phyloP scores from a whole-genome alignment of 2,888 invertebrate species.

The Aleiodes testaceus region DNA sequence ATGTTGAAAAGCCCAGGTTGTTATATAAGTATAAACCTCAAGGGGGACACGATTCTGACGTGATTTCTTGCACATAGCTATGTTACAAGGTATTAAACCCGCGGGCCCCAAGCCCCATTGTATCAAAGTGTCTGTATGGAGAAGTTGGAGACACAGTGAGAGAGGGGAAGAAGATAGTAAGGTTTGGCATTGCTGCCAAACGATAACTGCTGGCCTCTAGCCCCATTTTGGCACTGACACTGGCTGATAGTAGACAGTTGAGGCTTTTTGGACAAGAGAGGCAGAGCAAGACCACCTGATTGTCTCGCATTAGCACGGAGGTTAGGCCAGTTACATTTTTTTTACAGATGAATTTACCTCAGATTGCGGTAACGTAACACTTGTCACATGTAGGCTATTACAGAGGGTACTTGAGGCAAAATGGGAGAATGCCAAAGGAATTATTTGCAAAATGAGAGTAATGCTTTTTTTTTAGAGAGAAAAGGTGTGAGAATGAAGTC shows the following conservation, averaged over 20 bases:
- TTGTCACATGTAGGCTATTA: constrained; percentile 28
- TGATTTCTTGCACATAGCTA: constrained; percentile 30
- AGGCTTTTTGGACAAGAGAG: constrained; percentile 2
- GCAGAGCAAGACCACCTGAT: constrained; percentile 6
- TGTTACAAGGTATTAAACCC: constrained; percentile 34
- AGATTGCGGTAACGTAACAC: constrained; percentile 10
- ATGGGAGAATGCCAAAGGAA: constrained; percentile 24
- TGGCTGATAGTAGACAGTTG: constrained; percentile 27
- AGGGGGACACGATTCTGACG: constrained; percentile 19
- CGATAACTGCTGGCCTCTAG: constrained; percentile 60
- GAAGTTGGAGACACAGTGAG: not conserved
- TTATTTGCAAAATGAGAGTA: constrained; percentile 25
- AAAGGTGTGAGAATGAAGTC: not conserved
- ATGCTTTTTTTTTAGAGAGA: not conserved
- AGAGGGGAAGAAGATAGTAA: not conserved
- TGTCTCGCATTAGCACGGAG: constrained; percentile 34
- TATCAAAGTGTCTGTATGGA: constrained; percentile 52
- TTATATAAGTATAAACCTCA: constrained; percentile 14
- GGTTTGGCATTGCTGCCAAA: constrained; percentile 67
- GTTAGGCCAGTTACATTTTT: constrained; percentile 2
- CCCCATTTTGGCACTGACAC: constrained; percentile 31
- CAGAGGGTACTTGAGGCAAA: constrained; percentile 20
- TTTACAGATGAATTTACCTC: constrained; percentile 16
- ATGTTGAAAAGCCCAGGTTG: constrained; percentile 8
- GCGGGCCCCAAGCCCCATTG: constrained; percentile 46